Base-by-base conservation (phyloP, 2,113 vertebrate genomes). In the Nettapus auritus region DNA sequence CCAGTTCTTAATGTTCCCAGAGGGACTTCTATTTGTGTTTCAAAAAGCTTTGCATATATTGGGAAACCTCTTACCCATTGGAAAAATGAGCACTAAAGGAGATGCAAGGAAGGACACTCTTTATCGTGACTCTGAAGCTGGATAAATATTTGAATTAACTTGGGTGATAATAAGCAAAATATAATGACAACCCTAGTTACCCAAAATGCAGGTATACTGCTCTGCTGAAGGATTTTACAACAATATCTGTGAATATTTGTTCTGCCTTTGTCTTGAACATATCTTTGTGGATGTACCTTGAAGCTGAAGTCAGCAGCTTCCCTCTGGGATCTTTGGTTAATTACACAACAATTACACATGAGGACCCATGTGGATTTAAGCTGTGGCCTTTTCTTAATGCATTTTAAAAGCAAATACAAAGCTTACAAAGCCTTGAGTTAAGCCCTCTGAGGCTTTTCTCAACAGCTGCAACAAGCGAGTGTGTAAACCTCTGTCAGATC, bases 321-420 rank as follows among this genome's bases (percentile, higher is more conserved):
- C 57, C n/a, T 68, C 57, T 59, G 48, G 21, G 57, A 75, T 6
- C 0, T 34, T 69, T 74, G 26, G 44, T 81, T 95, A 69, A 46
- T 11, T 6, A 33, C 23, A 33, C 59, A 76, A 46, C 11, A 94
- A 84, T 48, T 22, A 55, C 19, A 36, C 8, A 16, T 34, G 17
- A 53, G 16, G 50, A 46, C 6, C 11, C 26, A 8, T 52, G 25
- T 55, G n/a, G 29, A 50, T 86, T 76, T 91, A 22, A 76, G 20
- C 36, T 88, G 21, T 55, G 22, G 17, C 36, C 29, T 90, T 82
- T 79, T 74, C 33, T 53, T 76, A 57, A 38, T 50, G 23, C 14
- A 31, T 46, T 88, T 80, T 66, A 69, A 87, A 94, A 94, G 40
- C 44, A 82, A 87, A 76, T 69, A 38, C 15, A 44, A 78, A 79